These are phyloP conservation scores for Microplitis deprimator DNA, from an alignment of 2,888 invertebrate species.

Conservation along the genomic window DNA sequence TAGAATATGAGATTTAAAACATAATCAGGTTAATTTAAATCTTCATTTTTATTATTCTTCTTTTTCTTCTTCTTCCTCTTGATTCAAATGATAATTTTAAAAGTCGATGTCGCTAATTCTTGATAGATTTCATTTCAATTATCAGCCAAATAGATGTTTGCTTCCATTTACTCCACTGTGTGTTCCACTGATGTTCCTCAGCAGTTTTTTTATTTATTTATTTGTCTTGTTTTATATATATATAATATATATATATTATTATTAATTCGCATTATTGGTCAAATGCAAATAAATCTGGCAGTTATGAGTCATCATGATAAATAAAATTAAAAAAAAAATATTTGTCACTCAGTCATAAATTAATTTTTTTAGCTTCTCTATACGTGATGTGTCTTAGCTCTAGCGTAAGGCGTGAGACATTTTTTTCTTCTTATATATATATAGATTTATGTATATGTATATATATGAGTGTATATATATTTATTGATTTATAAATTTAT, in stretches of 20 bases:
- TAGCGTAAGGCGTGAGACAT: constrained; percentile 21
- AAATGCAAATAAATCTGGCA: background rate
- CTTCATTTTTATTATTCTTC: background rate
- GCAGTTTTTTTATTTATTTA: background rate
- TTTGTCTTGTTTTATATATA: background rate
- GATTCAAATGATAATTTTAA: background rate
- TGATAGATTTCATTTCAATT: background rate
- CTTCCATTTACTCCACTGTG: background rate
- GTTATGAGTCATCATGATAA: background rate
- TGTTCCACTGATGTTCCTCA: constrained; percentile 1
- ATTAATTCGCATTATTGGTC: background rate
- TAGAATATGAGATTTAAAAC: background rate
- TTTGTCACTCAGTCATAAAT: background rate
- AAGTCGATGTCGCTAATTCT: no score
- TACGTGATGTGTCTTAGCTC: background rate
- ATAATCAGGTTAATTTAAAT: background rate
- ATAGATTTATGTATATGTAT: constrained; percentile 2
- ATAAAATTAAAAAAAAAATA: background rate
- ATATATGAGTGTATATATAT: background rate
- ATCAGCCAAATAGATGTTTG: background rate
- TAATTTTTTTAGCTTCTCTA: background rate
- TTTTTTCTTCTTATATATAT: background rate
- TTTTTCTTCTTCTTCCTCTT: background rate
- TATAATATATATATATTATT: background rate
- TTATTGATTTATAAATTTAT: constrained; percentile 12